phyloP scores from a whole-genome alignment of 2,888 invertebrate species.

The Lordiphosa andalusiaca region DNA sequence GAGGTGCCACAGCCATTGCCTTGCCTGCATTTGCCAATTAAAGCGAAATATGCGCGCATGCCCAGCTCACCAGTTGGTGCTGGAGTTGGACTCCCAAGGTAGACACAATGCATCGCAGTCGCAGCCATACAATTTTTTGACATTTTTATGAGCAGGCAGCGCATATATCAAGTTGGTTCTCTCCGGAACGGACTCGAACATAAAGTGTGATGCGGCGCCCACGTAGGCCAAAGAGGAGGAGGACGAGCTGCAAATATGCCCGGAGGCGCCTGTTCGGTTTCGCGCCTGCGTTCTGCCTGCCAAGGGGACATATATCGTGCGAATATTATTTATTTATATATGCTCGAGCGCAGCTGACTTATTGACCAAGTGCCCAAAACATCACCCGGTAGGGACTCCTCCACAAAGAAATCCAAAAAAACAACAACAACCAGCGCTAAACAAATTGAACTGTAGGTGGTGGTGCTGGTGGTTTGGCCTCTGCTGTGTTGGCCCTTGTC shows the following conservation, averaged over 20 bases:
- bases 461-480: slow-evolving; percentile 48
- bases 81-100: slow-evolving; percentile 25
- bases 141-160: slow-evolving; percentile 77
- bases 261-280: slow-evolving; percentile 74
- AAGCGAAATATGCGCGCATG: slow-evolving; percentile 73
- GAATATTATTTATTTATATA: slow-evolving; percentile 79
- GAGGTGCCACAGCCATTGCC: slow-evolving; percentile 50
- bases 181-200: slow-evolving; percentile 32
- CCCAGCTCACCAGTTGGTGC: slow-evolving; percentile 39
- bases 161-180: slow-evolving; percentile 75
- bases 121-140: slow-evolving; percentile 69
- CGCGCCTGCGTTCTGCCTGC: slow-evolving; percentile 69
- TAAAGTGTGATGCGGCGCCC: slow-evolving; percentile 66
- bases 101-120: slow-evolving; percentile 66
- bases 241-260: slow-evolving; percentile 51
- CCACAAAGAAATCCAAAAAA: slow-evolving; percentile 3
- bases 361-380: slow-evolving; percentile 59
- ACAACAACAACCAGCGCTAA: slow-evolving; percentile 48
- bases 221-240: slow-evolving; percentile 53
- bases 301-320: slow-evolving; percentile 78
- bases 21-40: slow-evolving; percentile 70
- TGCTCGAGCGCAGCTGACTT: slow-evolving; percentile 53
- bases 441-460: slow-evolving; percentile 76
- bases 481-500: slow-evolving; percentile 73
- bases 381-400: slow-evolving; percentile 45